These are phyloP conservation scores for Chrysotoxum bicinctum DNA, from an alignment of 2,888 invertebrate genomes.

Conservation along the genomic window DNA sequence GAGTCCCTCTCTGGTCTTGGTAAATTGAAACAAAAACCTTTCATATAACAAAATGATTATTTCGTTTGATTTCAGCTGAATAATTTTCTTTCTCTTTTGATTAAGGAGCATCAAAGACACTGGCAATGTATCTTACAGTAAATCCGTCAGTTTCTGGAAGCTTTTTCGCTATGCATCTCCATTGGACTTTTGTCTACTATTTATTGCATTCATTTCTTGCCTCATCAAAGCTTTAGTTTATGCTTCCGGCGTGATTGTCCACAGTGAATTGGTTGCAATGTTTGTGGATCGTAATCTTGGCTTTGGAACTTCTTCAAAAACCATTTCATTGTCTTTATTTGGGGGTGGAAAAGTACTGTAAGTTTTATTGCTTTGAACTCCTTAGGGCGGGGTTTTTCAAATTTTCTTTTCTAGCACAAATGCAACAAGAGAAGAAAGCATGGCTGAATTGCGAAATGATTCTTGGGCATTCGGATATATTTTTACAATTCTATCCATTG, in stretches of 20 bases:
- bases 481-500: slow-evolving; percentile 83
- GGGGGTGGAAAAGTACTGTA: slow-evolving; percentile 85
- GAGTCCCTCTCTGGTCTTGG: too few species aligned
- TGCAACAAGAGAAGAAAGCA: slow-evolving; percentile 83
- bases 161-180: slow-evolving; percentile 84
- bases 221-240: slow-evolving; percentile 84
- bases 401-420: slow-evolving; percentile 80
- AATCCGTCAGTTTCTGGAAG: slow-evolving; percentile 74
- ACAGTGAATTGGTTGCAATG: slow-evolving; percentile 87
- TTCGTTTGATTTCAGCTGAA: too few species aligned
- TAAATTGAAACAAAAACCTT: too few species aligned
- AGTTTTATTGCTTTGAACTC: slow-evolving; percentile 45
- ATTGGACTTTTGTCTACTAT: slow-evolving; percentile 83
- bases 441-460: slow-evolving; percentile 84
- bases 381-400: neutral
- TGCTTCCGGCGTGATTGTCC: slow-evolving; percentile 86
- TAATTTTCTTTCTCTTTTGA: neutral
- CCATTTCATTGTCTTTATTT: slow-evolving; percentile 83
- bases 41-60: too few species aligned
- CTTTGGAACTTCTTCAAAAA: slow-evolving; percentile 83
- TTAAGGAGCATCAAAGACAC: slow-evolving; percentile 55
- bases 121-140: slow-evolving; percentile 39
- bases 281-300: slow-evolving; percentile 85
- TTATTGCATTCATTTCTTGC: slow-evolving; percentile 83
- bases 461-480: slow-evolving; percentile 85